Conservation (phyloP, 1,140 invertebrate genomes). For the Hylaeus volcanicus region DNA sequence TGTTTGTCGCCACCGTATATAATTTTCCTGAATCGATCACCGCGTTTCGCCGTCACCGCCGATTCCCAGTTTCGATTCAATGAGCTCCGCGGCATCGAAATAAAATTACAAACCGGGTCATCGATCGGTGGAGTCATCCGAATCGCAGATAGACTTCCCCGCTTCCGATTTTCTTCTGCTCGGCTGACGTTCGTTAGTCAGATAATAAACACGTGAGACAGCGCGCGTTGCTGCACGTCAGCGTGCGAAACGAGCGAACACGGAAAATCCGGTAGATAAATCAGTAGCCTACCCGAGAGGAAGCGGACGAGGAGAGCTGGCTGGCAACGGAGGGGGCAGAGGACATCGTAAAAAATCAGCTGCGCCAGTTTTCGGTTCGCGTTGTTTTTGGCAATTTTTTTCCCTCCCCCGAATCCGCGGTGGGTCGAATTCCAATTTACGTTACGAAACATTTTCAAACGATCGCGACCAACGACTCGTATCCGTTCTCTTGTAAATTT, state of each 20-base stretch:
- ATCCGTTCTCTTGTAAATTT: too few species aligned
- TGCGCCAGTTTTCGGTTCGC: slow-evolving; percentile 15
- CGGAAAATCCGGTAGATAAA: slow-evolving; percentile 60
- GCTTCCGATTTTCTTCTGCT: slow-evolving; percentile 34
- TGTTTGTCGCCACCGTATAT: too few species aligned
- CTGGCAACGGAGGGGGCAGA: neutral
- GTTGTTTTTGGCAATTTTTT: neutral
- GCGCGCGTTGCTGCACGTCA: slow-evolving; percentile 23
- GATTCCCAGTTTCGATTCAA: neutral
- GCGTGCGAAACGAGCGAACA: slow-evolving; percentile 48
- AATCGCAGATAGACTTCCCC: slow-evolving; percentile 32
- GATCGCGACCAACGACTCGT: too few species aligned
- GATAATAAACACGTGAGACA: slow-evolving; percentile 29
- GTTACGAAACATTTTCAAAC: too few species aligned
- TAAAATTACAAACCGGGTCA: neutral
- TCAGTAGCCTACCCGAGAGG: slow-evolving; percentile 42
- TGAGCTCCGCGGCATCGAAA: neutral
- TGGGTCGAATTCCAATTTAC: too few species aligned
- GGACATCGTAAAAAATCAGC: slow-evolving; percentile 55
- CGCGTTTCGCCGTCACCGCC: too few species aligned
- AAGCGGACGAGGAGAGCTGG: slow-evolving; percentile 7
- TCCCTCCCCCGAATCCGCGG: too few species aligned
- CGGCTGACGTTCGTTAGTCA: slow-evolving; percentile 28
- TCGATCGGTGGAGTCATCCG: neutral
- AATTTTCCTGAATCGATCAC: too few species aligned